Percentiles rank a stretch among this genome's conserved stretches.
Evolutionary conservation across 2,113 vertebrate genomes (phyloP).

Genomic region (Agapornis roseicollis): DNA sequence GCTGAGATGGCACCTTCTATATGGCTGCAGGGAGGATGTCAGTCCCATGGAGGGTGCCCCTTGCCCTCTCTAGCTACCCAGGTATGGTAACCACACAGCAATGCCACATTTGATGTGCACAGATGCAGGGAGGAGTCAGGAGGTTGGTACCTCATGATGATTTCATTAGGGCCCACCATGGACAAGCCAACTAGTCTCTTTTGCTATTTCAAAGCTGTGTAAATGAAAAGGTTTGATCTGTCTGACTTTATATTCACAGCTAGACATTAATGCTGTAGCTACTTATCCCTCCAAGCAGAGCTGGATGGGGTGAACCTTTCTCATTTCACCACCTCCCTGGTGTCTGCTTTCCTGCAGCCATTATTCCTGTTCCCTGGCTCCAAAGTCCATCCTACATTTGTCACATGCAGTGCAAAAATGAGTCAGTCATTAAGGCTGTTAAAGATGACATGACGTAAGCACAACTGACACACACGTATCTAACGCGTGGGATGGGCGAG

Average conservation of each 20-base stretch:
- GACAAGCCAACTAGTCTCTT: neutral
- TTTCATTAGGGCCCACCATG: neutral
- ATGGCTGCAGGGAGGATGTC: rapidly evolving
- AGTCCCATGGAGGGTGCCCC: neutral
- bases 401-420: neutral
- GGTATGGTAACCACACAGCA: neutral
- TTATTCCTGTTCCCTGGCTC: neutral
- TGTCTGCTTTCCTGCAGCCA: neutral
- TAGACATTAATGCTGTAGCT: neutral
- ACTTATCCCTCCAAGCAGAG: neutral
- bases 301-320: neutral
- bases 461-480: neutral
- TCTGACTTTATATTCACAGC: neutral
- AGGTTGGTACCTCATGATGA: neutral
- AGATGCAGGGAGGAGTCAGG: neutral
- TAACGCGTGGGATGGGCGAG: neutral
- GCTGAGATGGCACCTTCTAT: neutral
- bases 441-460: neutral
- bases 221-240: neutral
- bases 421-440: conserved; percentile 39
- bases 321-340: rapidly evolving
- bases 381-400: neutral
- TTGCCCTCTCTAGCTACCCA: neutral
- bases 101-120: neutral
- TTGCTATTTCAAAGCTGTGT: neutral